Evolutionary conservation across 2,113 vertebrate species (phyloP).

Genomic region (Pelusios castaneus): DNA sequence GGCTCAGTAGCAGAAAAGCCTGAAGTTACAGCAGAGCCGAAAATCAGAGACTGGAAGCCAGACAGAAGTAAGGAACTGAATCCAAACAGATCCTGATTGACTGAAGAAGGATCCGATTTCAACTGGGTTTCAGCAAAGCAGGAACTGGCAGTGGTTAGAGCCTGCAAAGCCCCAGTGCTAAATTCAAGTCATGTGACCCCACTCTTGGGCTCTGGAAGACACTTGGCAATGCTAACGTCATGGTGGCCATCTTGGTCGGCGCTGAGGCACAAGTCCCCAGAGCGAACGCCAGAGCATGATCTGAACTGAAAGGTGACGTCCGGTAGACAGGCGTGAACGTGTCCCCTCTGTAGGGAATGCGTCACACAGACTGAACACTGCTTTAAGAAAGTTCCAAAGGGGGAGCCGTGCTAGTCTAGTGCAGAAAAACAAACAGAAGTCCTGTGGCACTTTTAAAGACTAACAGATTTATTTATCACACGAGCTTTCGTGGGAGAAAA

Average conservation of each 20-base stretch:
- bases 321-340: neutral
- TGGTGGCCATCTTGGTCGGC: too few relatives aligned
- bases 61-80: neutral
- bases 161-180: accelerated
- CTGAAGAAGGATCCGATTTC: too few relatives aligned
- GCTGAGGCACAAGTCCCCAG: too few relatives aligned
- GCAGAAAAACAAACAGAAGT: too few relatives aligned
- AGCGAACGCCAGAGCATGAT: neutral
- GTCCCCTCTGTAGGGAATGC: neutral
- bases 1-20: neutral
- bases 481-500: too few relatives aligned
- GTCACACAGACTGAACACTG: neutral
- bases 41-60: neutral
- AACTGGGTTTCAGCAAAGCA: neutral
- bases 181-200: neutral
- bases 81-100: accelerated
- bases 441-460: too few relatives aligned
- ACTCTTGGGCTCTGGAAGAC: too few relatives aligned
- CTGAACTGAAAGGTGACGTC: neutral
- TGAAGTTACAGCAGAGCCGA: neutral
- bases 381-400: too few relatives aligned
- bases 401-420: too few relatives aligned
- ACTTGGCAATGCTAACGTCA: too few relatives aligned
- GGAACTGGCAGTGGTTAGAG: accelerated
- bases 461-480: too few relatives aligned